phyloP scores from a whole-genome alignment of 2,888 invertebrate genomes.

The Troides helena region DNA sequence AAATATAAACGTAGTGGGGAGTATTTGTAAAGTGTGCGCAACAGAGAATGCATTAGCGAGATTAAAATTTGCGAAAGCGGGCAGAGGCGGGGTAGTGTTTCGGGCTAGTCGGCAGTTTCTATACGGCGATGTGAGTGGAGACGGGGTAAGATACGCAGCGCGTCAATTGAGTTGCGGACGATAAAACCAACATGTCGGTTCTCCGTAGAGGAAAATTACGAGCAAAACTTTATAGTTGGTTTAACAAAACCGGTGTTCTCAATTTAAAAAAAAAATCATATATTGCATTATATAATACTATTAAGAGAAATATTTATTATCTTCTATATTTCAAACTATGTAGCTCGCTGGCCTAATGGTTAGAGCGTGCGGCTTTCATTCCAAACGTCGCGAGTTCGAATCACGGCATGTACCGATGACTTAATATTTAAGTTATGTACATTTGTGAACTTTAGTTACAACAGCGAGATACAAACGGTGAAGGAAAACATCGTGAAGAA shows the following conservation, averaged over 20 bases:
- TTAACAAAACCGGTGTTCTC: background rate
- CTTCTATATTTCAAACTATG: too few relatives aligned
- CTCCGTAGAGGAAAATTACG: slow-evolving; percentile 11
- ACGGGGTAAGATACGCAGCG: background rate
- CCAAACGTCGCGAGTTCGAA: too few relatives aligned
- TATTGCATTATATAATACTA: too few relatives aligned
- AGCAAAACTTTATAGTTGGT: slow-evolving; percentile 1
- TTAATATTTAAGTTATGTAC: too few relatives aligned
- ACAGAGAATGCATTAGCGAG: slow-evolving; percentile 73
- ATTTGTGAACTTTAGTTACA: too few relatives aligned
- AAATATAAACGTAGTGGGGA: slow-evolving; percentile 49
- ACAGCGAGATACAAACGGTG: too few relatives aligned
- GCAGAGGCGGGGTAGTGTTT: slow-evolving; percentile 56
- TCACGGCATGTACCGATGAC: too few relatives aligned
- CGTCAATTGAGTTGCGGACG: slow-evolving; percentile 13
- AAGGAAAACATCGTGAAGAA: too few relatives aligned
- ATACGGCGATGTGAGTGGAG: slow-evolving; percentile 32
- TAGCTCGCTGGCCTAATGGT: too few relatives aligned
- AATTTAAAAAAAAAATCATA: background rate
- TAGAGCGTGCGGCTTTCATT: too few relatives aligned
- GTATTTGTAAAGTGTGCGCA: slow-evolving; percentile 61
- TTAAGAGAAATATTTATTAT: too few relatives aligned
- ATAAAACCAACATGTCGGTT: slow-evolving; percentile 17
- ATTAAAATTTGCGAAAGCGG: slow-evolving; percentile 70
- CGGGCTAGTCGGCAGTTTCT: slow-evolving; percentile 36